Base-by-base conservation (phyloP, 2,888 invertebrate genomes). In the Congeria kusceri region DNA sequence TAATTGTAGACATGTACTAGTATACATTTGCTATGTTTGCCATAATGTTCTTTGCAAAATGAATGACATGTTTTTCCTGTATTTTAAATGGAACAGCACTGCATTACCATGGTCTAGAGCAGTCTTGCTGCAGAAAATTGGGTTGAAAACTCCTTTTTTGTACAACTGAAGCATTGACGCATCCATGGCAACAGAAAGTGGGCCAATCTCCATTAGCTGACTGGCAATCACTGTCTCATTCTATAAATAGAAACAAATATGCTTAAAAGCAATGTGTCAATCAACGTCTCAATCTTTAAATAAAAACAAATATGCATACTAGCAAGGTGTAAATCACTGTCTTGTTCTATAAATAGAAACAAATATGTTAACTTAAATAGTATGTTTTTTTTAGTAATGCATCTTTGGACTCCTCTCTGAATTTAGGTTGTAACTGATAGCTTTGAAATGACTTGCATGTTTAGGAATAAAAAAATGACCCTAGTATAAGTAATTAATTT, bases 161-260 rank as follows among this genome's bases (percentile, higher is more conserved):
- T 89, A 90, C 61, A 88, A 90, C 83, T 91, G 91, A 15, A 92
- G 84, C 63, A 88, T 58, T 18, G 76, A 76, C 15, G 91, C 92
- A 77, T 92, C 89, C 27, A 92, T 67, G 5, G 91, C 92, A 1
- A 91, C 87, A 15, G 91, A 91, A 27, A 92, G 75, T 1, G 92
- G 92, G 18, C 91, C 92, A 18, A 82, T 73, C 28, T 76, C 71
- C 84, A 91, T 87, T 62, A 91, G 71, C 28, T 87, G 87, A n/a
- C 86, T 82, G 0, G 91, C 91, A n/a, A 91, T 90, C 11, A 77
- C 72, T 1, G 89, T 89, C 75, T 91, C 91, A 66, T 91, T 87
- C 90, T 91, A 75, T n/a, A 84, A 81, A 11, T 7, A 44, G 49
- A 61, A n/a, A 25, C n/a, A 15, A 25, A 32, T 44, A 29, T 23